Conservation (phyloP, 1,140 invertebrate genomes). For the Ceratosolen fusciceps region DNA sequence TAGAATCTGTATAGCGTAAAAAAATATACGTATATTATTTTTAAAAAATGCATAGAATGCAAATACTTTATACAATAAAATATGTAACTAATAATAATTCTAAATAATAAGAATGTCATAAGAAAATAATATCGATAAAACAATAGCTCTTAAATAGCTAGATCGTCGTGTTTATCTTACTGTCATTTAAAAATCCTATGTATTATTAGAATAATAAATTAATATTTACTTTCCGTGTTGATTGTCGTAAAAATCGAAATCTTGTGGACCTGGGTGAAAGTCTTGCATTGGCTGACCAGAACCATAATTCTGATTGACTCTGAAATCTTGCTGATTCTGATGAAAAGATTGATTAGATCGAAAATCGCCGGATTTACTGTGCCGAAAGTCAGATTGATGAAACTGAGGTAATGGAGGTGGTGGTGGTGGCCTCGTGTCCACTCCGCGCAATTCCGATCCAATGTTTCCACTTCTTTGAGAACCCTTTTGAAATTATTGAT, state of each 20-base stretch:
- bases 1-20: no score
- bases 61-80: no score
- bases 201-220: constrained; percentile 6
- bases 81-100: no score
- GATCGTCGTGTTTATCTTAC: no score
- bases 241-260: constrained; percentile 58
- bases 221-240: constrained; percentile 53
- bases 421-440: constrained; percentile 52
- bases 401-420: constrained; percentile 59
- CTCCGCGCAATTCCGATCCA: constrained; percentile 35
- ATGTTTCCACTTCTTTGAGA: constrained; percentile 30
- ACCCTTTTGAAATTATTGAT: constrained; percentile 22
- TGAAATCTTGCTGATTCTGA: constrained; percentile 55
- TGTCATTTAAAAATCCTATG: no score
- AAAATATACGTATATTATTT: no score
- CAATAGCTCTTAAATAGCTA: no score
- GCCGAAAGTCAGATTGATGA: constrained; percentile 57
- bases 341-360: constrained; percentile 57
- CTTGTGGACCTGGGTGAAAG: constrained; percentile 55
- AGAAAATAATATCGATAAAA: no score
- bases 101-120: no score
- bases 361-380: constrained; percentile 58
- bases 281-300: constrained; percentile 53
- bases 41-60: no score
- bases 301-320: constrained; percentile 55